phyloP scores from a whole-genome alignment of 2,888 invertebrate genomes.

The Tanypteryx hageni region DNA sequence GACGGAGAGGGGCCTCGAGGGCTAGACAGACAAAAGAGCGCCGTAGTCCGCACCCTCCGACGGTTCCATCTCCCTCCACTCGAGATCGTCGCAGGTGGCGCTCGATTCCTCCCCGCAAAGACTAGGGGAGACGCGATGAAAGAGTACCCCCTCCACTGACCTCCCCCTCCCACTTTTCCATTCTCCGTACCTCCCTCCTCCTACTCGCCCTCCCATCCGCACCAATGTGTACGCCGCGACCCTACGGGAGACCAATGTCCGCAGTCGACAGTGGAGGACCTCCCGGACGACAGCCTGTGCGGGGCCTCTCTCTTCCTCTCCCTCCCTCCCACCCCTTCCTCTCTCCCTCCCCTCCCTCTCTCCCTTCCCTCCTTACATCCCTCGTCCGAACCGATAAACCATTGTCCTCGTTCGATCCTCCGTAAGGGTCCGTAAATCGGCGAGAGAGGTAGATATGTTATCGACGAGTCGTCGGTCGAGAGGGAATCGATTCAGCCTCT shows the following conservation, averaged over 20 bases:
- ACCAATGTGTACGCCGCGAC: slow-evolving; percentile 1
- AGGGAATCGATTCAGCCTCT: background rate
- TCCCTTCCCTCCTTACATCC: background rate
- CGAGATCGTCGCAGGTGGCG: background rate
- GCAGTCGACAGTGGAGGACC: background rate
- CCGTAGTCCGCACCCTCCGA: slow-evolving; percentile 19
- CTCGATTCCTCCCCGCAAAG: background rate
- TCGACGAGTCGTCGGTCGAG: background rate
- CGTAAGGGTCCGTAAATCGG: background rate
- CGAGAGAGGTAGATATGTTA: background rate
- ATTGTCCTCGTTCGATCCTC: background rate
- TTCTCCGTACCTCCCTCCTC: background rate
- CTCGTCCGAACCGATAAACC: background rate
- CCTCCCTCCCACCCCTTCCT: background rate
- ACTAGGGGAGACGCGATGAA: background rate
- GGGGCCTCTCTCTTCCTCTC: background rate
- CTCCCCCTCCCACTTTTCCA: no score
- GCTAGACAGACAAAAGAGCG: background rate
- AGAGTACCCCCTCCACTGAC: no score
- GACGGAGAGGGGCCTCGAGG: background rate
- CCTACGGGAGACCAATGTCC: background rate
- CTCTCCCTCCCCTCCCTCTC: background rate
- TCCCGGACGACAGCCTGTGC: background rate
- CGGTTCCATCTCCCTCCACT: background rate
- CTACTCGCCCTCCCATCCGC: background rate